Conservation (phyloP, 2,113 vertebrate genomes). For the Cygnus buccinator region DNA sequence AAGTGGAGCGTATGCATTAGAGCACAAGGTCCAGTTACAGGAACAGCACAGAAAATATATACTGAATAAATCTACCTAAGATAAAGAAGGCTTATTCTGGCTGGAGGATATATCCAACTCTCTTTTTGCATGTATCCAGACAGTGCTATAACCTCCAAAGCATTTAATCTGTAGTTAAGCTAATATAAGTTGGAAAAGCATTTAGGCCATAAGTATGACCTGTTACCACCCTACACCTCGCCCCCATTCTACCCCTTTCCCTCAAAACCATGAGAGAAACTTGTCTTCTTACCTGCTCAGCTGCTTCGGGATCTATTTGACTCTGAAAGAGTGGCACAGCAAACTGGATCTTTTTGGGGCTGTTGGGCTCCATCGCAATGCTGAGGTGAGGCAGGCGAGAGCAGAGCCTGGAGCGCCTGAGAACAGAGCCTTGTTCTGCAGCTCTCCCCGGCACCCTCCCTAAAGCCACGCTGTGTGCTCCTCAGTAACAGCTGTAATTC, state of each 20-base stretch:
- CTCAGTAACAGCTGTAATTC: slow-evolving; percentile 73
- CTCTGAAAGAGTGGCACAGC: slow-evolving; percentile 91
- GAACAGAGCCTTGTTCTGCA: slow-evolving; percentile 7
- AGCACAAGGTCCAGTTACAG: neutral
- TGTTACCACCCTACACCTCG: neutral
- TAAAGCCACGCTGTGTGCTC: slow-evolving; percentile 62
- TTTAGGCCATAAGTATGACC: neutral
- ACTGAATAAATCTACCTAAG: neutral
- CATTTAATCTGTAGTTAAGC: neutral
- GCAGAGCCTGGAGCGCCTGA: slow-evolving; percentile 32
- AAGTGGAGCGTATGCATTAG: neutral
- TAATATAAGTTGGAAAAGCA: neutral
- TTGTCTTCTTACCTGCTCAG: slow-evolving; percentile 87
- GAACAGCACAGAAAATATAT: neutral
- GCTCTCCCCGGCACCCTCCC: slow-evolving; percentile 58
- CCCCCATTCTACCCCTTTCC: neutral
- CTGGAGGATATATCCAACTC: neutral
- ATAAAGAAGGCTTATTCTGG: neutral
- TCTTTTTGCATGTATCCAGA: neutral
- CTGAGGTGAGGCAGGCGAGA: slow-evolving; percentile 46
- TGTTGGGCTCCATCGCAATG: slow-evolving; percentile 90
- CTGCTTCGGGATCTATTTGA: slow-evolving; percentile 91
- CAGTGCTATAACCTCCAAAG: accelerated
- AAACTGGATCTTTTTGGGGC: slow-evolving; percentile 97
- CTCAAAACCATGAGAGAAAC: neutral